Conservation (phyloP, 1,140 invertebrate species). For the Ceratosolen fusciceps region DNA sequence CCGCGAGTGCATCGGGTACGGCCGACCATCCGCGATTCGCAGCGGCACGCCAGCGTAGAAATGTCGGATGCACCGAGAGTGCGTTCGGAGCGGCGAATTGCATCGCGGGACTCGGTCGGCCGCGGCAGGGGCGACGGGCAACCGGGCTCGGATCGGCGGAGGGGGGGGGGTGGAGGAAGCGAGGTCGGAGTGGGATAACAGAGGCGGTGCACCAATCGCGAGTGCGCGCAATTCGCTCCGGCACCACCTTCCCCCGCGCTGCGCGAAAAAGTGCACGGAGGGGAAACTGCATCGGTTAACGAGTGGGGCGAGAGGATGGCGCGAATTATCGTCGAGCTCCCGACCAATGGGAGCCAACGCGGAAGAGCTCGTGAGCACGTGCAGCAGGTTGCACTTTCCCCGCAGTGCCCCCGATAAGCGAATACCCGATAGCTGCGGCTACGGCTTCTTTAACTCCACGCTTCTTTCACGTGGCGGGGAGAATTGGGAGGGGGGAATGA, state of each 20-base stretch:
- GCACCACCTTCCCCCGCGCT: too few species aligned
- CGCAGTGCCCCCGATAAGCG: background rate
- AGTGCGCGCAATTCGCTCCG: conserved; percentile 15
- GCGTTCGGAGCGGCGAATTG: conserved; percentile 60
- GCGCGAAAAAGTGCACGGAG: conserved; percentile 26
- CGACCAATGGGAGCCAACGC: conserved; percentile 28
- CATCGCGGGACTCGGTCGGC: conserved; percentile 56
- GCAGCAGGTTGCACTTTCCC: background rate
- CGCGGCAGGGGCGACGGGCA: conserved; percentile 28
- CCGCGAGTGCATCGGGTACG: background rate
- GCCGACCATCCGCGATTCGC: background rate
- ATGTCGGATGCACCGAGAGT: conserved; percentile 62
- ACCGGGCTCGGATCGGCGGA: background rate
- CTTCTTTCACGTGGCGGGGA: background rate
- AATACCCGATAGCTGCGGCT: background rate
- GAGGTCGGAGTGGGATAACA: too few species aligned
- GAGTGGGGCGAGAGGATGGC: conserved; percentile 40
- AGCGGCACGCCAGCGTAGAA: conserved; percentile 58
- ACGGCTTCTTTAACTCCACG: background rate
- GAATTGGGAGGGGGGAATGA: background rate
- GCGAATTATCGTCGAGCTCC: conserved; percentile 40
- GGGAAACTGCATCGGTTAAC: conserved; percentile 30
- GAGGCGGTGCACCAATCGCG: conserved; percentile 46
- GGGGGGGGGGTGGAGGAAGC: conserved; percentile 6
- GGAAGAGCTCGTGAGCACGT: background rate